Conservation (phyloP, 2,888 invertebrate genomes). For the Eupithecia dodoneata region DNA sequence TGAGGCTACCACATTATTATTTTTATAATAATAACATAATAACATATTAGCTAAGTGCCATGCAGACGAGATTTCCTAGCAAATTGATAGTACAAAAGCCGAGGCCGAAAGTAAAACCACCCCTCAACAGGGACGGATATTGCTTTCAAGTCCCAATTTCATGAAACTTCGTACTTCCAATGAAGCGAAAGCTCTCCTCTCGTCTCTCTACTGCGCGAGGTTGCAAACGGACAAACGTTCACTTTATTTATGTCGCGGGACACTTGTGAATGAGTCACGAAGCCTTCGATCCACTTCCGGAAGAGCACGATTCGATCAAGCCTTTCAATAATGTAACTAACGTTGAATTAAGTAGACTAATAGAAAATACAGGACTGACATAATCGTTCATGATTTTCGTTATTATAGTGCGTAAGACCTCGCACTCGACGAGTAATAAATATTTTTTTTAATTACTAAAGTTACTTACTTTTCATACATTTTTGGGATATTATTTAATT, state of each 20-base stretch:
- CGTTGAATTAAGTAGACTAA: too few relatives aligned
- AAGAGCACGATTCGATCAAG: neutral
- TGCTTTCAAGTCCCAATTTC: neutral
- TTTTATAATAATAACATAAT: too few relatives aligned
- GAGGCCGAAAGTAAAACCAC: neutral
- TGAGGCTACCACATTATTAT: too few relatives aligned
- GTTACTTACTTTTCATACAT: too few relatives aligned
- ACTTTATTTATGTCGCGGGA: neutral
- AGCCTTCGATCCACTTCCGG: neutral
- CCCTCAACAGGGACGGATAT: neutral
- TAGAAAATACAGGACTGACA: too few relatives aligned
- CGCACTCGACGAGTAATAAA: too few relatives aligned
- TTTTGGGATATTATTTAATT: too few relatives aligned
- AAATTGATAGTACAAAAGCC: neutral
- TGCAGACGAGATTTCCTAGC: neutral
- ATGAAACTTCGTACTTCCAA: neutral
- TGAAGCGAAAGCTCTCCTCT: neutral
- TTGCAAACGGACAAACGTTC: slow-evolving; percentile 1
- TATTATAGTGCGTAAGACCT: too few relatives aligned
- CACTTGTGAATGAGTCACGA: neutral
- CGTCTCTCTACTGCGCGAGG: neutral
- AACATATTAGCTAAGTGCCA: too few relatives aligned
- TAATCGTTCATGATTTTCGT: too few relatives aligned
- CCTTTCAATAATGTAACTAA: neutral
- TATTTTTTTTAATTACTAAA: too few relatives aligned